Evolutionary conservation across 2,797 vertebrate genomes (phyloP), one percentile per base, ranked within the genome.

Genomic region (Sebastes diploproa): DNA sequence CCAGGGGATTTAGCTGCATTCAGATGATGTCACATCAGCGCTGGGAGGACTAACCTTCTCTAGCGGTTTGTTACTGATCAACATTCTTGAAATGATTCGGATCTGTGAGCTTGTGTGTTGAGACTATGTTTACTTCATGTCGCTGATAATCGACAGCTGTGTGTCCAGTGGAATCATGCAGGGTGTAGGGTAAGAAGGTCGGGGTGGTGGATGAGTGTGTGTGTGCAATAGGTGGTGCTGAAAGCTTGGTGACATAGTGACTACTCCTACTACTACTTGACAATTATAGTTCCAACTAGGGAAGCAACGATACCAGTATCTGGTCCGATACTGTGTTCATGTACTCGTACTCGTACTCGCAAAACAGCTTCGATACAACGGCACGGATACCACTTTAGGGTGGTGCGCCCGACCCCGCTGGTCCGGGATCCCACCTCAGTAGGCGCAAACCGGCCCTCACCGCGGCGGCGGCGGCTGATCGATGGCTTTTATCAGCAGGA

Each of bases 401-500:
- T 38, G 13, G 36, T 38, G 36, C 36, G 36, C 36, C 12, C 13
- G 36, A 38, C 36, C 13, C 36, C 36, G 13, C 38, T 6, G 38
- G 38, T 6, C 13, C 5, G 5, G 38, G 38, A 38, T 38, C 38
- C 38, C 38, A 42, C 13, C 38, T 42, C 38, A 42, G 5, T 14
- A 6, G 13, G 38, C 38, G 5, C 13, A 13, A 13, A 38, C 5
- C 13, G 13, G 36, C 36, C 13, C 36, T 38, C 36, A 38, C 36
- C 22, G 22, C 22, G 22, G 22, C 22, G 22, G 72, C 38, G 56
- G 34, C 68, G 69, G 54, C 75, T 89, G 89, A 93, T 94, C 84
- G 80, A 93, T 90, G 84, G 38, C 69, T 78, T 89, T 91, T 91
- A 90, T 90, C 90, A 90, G 88, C 75, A 81, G 84, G 72, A 88